Evolutionary conservation across 2,113 vertebrate genomes (phyloP).

Genomic region (Vulpes lagopus): DNA sequence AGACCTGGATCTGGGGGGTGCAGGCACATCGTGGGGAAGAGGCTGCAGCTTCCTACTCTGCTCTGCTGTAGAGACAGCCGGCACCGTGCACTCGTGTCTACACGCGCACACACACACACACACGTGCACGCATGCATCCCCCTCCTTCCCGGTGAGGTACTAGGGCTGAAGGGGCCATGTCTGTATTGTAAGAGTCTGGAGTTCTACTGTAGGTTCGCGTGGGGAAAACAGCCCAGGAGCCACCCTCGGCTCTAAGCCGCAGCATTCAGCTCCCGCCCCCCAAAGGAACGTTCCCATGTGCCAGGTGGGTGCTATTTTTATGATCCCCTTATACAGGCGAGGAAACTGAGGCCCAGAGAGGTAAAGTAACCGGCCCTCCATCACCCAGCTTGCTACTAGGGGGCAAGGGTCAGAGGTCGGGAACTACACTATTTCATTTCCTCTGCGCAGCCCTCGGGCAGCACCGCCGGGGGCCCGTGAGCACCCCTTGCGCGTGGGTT

Average conservation of each 20-base stretch:
- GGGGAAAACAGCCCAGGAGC: not conserved
- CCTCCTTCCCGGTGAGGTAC: fast-evolving
- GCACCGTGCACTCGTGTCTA: not conserved
- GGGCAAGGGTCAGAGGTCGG: not conserved
- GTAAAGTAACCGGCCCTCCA: not conserved
- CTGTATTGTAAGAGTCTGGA: not conserved
- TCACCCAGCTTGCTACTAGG: not conserved
- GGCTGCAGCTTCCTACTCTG: too few relatives aligned
- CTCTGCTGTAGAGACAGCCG: not conserved
- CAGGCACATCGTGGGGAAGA: too few relatives aligned
- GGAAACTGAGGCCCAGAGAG: not conserved
- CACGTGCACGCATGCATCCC: not conserved
- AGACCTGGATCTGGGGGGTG: not conserved
- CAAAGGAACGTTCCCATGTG: fast-evolving
- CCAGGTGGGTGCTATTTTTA: not conserved
- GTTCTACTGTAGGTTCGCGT: not conserved
- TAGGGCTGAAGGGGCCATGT: not conserved
- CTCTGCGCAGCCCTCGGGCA: not conserved
- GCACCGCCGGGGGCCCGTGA: too few relatives aligned
- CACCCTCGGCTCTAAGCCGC: not conserved
- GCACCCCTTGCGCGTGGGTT: not conserved
- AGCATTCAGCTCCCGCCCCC: not conserved
- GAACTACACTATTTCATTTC: not conserved
- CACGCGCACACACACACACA: not conserved
- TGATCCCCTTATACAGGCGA: not conserved